Evolutionary conservation across 1,140 invertebrate genomes (phyloP).

Genomic region (Antheraea mylitta): DNA sequence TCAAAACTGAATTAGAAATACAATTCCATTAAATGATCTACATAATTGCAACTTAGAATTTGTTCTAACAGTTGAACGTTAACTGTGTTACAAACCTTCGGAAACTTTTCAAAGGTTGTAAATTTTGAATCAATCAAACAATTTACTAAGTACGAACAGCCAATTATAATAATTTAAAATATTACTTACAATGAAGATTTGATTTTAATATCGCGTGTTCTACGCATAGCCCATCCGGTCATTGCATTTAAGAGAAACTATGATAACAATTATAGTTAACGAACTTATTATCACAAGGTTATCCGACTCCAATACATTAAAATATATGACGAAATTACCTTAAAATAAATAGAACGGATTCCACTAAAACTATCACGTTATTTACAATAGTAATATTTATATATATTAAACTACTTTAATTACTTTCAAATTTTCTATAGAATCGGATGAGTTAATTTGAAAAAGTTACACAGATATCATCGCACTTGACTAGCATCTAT

Average conservation of each 20-base stretch:
- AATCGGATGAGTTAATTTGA: not conserved
- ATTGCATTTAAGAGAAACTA: constrained; percentile 48
- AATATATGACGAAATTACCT: constrained; percentile 9
- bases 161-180: constrained; percentile 32
- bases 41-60: constrained; percentile 1
- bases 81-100: not conserved
- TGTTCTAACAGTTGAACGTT: not conserved
- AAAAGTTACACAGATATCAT: not conserved
- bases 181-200: constrained; percentile 21
- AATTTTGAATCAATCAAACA: constrained; percentile 18
- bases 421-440: not conserved
- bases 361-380: not conserved
- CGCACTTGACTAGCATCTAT: not conserved
- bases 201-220: constrained; percentile 67
- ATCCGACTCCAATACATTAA: constrained; percentile 40
- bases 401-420: not conserved
- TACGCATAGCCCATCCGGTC: constrained; percentile 58
- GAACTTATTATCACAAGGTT: constrained; percentile 63
- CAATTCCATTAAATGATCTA: not conserved
- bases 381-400: not conserved
- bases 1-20: not conserved
- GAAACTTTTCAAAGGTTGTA: constrained; percentile 2
- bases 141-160: constrained; percentile 48
- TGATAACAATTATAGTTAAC: constrained; percentile 37
- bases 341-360: not conserved